A percentile compares a stretch with the other conserved stretches of the same genome.
Evolutionary conservation across 2,888 invertebrate species (phyloP).

Genomic region (Emmelina monodactyla): DNA sequence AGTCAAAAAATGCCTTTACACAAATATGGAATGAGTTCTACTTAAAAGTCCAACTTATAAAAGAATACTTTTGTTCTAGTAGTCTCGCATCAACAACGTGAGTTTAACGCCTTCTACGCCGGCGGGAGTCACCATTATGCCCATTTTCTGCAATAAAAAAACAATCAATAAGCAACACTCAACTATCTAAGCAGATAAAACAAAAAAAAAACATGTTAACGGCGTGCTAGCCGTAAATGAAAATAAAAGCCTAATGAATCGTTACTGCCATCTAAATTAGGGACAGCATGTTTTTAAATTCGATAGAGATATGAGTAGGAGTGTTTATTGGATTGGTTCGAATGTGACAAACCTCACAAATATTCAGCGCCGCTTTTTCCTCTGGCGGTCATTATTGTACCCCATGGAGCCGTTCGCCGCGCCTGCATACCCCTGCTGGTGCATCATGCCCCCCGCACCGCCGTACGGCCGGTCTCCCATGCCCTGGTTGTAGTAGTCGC

Average conservation of each 20-base stretch:
- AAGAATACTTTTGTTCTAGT: slow-evolving; percentile 17
- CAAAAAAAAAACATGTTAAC: too few species aligned
- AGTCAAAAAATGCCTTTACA: slow-evolving; percentile 3
- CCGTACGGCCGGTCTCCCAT: slow-evolving; percentile 43
- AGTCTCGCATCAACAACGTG: background rate
- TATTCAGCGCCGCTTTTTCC: slow-evolving; percentile 59
- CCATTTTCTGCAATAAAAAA: slow-evolving; percentile 52
- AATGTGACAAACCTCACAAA: slow-evolving; percentile 59
- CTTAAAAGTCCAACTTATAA: slow-evolving; percentile 5
- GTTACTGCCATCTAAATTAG: slow-evolving; percentile 2
- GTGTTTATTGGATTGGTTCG: slow-evolving; percentile 46
- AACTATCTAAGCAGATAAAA: too few species aligned
- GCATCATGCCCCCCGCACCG: slow-evolving; percentile 24
- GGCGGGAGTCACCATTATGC: slow-evolving; percentile 55
- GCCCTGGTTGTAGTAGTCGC: slow-evolving; percentile 37
- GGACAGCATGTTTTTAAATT: slow-evolving; percentile 17
- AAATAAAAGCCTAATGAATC: background rate
- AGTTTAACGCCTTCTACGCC: slow-evolving; percentile 48
- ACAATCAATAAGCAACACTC: slow-evolving; percentile 7
- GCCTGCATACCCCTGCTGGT: slow-evolving; percentile 36
- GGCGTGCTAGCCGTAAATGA: background rate
- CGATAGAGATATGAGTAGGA: slow-evolving; percentile 35
- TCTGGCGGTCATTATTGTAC: slow-evolving; percentile 61
- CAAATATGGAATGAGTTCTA: slow-evolving; percentile 10
- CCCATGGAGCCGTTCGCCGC: slow-evolving; percentile 56